phyloP scores from a whole-genome alignment of 2,113 vertebrate species.

The Bombycilla garrulus region DNA sequence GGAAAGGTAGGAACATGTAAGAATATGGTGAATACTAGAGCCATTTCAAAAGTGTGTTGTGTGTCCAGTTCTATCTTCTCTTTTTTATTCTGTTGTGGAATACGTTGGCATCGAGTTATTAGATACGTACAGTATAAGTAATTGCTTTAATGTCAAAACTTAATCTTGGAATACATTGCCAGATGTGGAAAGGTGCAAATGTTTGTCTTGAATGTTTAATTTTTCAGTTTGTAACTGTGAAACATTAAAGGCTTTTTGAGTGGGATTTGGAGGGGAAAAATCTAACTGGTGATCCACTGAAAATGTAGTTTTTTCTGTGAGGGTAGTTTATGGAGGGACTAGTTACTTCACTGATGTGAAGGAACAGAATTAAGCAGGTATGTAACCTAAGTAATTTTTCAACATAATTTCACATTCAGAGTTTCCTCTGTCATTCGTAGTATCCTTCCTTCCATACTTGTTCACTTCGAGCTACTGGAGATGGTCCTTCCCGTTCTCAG shows the following conservation, averaged over 20 bases:
- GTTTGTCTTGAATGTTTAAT: not conserved
- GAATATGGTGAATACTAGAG: not conserved
- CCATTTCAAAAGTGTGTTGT: not conserved
- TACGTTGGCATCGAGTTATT: not conserved
- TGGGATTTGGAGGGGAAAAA: not conserved
- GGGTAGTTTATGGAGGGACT: not conserved
- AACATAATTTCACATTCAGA: fast-evolving
- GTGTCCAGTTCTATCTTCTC: not conserved
- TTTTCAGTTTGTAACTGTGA: not conserved
- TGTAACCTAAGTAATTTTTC: not conserved
- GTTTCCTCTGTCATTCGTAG: not conserved
- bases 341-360: not conserved
- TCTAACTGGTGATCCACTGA: not conserved
- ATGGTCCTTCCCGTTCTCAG: not conserved
- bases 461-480: not conserved
- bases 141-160: not conserved
- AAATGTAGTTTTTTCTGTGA: not conserved
- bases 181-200: not conserved
- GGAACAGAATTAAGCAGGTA: not conserved
- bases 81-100: not conserved
- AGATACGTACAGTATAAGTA: not conserved
- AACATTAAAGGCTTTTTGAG: not conserved
- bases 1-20: not conserved
- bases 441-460: not conserved
- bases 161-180: not conserved